These are phyloP conservation scores for Rhea americana DNA, from an alignment of 2,113 vertebrate genomes.

Conservation along the genomic window DNA sequence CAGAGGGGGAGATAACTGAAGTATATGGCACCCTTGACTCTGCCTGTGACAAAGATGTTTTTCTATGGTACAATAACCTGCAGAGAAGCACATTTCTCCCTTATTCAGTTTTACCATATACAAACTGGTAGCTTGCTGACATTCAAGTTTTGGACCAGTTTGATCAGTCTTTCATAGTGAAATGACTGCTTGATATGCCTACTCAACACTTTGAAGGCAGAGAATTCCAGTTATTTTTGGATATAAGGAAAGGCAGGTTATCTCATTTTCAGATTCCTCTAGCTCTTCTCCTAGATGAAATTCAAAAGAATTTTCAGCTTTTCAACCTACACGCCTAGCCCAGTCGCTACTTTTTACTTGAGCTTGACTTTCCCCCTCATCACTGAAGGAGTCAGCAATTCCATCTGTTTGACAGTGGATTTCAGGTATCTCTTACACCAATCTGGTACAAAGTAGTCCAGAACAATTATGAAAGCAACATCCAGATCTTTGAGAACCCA, in stretches of 20 bases:
- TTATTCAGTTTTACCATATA: neutral
- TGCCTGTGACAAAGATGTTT: neutral
- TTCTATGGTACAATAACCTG: neutral
- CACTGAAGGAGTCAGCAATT: neutral
- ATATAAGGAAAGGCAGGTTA: neutral
- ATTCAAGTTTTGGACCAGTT: neutral
- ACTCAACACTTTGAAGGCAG: neutral
- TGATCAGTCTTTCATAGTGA: neutral
- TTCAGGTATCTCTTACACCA: neutral
- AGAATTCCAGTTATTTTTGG: neutral
- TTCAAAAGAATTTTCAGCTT: neutral
- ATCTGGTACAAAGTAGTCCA: neutral
- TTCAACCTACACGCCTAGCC: neutral
- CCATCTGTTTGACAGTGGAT: neutral
- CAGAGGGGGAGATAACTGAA: neutral
- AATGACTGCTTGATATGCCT: neutral
- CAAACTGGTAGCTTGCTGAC: neutral
- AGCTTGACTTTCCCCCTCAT: neutral
- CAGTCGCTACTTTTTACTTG: neutral
- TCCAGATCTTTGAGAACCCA: neutral
- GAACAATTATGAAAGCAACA: neutral
- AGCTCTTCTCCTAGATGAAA: neutral
- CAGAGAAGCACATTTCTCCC: neutral
- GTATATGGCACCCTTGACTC: neutral
- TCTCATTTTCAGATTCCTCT: neutral